Conservation (phyloP, 2,888 invertebrate genomes). For the Caenorhabditis macrosperma region DNA sequence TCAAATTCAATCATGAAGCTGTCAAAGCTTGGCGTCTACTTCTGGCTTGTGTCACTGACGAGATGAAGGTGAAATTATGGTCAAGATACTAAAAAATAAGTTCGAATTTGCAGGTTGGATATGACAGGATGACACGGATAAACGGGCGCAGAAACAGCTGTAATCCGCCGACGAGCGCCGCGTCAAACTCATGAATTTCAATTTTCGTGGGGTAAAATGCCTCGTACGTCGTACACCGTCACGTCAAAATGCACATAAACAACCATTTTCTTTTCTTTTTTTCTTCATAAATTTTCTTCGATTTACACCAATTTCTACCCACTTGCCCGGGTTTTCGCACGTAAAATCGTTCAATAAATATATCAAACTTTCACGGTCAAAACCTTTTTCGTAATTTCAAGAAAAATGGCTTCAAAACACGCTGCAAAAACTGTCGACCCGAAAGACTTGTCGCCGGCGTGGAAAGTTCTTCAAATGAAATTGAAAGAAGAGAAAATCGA, state of each 20-base stretch:
- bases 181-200: slow-evolving; percentile 80
- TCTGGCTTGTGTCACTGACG: slow-evolving; percentile 68
- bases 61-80: slow-evolving; percentile 70
- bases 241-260: slow-evolving; percentile 27
- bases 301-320: too few relatives aligned
- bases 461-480: slow-evolving; percentile 73
- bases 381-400: neutral
- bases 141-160: slow-evolving; percentile 79
- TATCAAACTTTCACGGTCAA: too few relatives aligned
- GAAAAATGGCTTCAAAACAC: slow-evolving; percentile 40
- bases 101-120: slow-evolving; percentile 50
- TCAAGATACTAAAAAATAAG: too few relatives aligned
- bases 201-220: slow-evolving; percentile 23
- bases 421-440: slow-evolving; percentile 59
- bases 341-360: slow-evolving; percentile 40
- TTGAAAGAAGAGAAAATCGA: slow-evolving; percentile 49
- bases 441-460: slow-evolving; percentile 67
- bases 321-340: slow-evolving; percentile 29
- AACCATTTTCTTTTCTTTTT: slow-evolving; percentile 10
- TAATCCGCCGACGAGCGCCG: slow-evolving; percentile 88
- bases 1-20: slow-evolving; percentile 69
- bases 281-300: neutral
- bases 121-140: slow-evolving; percentile 58
- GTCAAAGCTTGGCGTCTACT: slow-evolving; percentile 70
- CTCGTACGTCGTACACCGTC: slow-evolving; percentile 23